Conservation (phyloP, 2,797 vertebrate genomes). For the Adrianichthys oophorus region DNA sequence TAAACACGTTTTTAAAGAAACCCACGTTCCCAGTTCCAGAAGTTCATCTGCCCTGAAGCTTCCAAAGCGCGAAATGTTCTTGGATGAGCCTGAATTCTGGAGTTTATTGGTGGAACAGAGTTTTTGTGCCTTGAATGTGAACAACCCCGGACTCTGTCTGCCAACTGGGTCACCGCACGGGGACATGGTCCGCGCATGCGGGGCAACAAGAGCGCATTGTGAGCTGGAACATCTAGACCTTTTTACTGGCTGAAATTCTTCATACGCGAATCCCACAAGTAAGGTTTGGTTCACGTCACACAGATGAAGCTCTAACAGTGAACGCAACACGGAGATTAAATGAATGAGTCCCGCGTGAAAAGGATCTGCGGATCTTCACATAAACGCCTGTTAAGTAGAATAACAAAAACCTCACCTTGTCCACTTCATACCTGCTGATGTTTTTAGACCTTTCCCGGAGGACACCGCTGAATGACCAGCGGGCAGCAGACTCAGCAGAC, state of each 20-base stretch:
- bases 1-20: too few relatives aligned
- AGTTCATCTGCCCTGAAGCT: too few relatives aligned
- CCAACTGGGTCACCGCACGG: constrained; percentile 72
- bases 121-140: constrained; percentile 68
- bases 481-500: constrained; percentile 7
- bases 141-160: constrained; percentile 51
- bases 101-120: constrained; percentile 27
- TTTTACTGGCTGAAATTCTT: neutral
- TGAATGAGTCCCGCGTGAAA: too few relatives aligned
- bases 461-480: constrained; percentile 7
- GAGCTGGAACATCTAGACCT: neutral
- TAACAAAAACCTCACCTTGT: constrained; percentile 46
- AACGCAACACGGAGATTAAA: too few relatives aligned
- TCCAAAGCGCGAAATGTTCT: too few relatives aligned
- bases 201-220: constrained; percentile 55
- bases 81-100: neutral
- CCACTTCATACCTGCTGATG: constrained; percentile 1
- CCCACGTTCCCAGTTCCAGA: too few relatives aligned
- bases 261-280: neutral
- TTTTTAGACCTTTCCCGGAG: neutral
- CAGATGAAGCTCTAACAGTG: too few relatives aligned
- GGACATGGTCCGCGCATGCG: constrained; percentile 39
- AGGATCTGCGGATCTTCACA: neutral
- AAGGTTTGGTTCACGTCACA: neutral
- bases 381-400: neutral